Percentiles rank a stretch among this genome's conserved stretches.
These are phyloP conservation scores for Dexiosoma caninum DNA, from an alignment of 2,888 invertebrate genomes.

Conservation along the genomic window DNA sequence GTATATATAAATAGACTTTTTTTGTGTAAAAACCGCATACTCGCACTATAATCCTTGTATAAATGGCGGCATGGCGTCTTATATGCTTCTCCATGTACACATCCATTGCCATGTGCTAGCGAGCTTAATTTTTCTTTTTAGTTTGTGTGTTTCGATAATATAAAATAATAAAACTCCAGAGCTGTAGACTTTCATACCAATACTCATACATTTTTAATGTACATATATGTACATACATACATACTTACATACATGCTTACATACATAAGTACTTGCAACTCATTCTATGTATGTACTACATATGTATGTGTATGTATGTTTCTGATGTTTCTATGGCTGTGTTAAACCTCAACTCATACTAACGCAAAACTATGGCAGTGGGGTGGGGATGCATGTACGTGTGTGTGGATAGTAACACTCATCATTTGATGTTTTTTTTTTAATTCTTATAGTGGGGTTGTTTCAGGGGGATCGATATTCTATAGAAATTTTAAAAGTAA, in stretches of 20 bases:
- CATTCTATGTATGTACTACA: background rate
- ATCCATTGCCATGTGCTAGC: background rate
- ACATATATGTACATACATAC: constrained; percentile 9
- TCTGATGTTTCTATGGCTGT: background rate
- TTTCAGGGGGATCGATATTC: constrained; percentile 53
- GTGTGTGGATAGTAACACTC: constrained; percentile 12
- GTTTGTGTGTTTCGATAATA: constrained; percentile 15
- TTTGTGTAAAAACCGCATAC: no score
- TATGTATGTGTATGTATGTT: background rate
- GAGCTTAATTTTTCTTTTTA: constrained; percentile 26
- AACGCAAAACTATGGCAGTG: background rate
- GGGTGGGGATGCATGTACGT: background rate
- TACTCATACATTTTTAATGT: background rate
- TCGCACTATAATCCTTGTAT: no score
- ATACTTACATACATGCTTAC: background rate
- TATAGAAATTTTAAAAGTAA: constrained; percentile 9
- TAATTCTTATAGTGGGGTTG: constrained; percentile 39
- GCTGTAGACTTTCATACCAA: constrained; percentile 24
- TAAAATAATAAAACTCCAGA: constrained; percentile 35
- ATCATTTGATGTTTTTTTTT: constrained; percentile 4
- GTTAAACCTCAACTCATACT: constrained; percentile 10
- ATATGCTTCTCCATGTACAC: background rate
- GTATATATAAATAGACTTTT: no score
- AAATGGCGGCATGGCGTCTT: constrained; percentile 51
- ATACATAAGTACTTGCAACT: background rate